Conservation (phyloP, 2,888 invertebrate genomes). For the Philonicus albiceps region DNA sequence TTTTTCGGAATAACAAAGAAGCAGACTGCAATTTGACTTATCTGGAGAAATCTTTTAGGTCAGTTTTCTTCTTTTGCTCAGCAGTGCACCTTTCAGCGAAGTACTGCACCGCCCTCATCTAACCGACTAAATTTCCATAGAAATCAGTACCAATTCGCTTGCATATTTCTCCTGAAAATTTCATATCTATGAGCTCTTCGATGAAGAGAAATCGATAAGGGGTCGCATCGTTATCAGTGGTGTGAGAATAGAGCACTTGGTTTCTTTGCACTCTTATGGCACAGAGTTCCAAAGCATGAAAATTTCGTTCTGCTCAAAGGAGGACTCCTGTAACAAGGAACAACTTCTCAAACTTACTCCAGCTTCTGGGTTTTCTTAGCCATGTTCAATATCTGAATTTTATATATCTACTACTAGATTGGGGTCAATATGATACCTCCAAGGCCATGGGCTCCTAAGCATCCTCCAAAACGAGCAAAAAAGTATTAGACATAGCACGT, state of each 20-base stretch:
- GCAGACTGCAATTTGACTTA: not conserved
- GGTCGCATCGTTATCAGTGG: not conserved
- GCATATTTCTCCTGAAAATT: not conserved
- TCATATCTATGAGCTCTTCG: not conserved
- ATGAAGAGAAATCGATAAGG: conserved; percentile 31
- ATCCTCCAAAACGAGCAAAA: not conserved
- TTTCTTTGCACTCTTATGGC: not conserved
- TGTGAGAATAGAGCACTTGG: conserved; percentile 1
- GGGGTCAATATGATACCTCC: not conserved
- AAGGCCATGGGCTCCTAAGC: not conserved
- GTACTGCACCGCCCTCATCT: not conserved
- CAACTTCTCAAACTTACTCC: conserved; percentile 7
- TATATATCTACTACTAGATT: too few relatives aligned
- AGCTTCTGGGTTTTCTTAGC: not conserved
- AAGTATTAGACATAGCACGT: not conserved
- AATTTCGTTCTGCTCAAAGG: not conserved
- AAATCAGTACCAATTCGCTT: conserved; percentile 3
- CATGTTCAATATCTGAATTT: not conserved
- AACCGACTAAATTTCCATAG: conserved; percentile 1
- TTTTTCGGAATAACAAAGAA: not conserved
- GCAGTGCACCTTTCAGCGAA: not conserved
- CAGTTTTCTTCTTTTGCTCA: not conserved
- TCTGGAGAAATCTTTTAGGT: not conserved
- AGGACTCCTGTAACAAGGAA: not conserved
- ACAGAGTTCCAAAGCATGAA: not conserved